Percentiles rank a stretch among this genome's conserved stretches.
Conservation (phyloP, 2,797 vertebrate species). For the Luscinia luscinia region DNA sequence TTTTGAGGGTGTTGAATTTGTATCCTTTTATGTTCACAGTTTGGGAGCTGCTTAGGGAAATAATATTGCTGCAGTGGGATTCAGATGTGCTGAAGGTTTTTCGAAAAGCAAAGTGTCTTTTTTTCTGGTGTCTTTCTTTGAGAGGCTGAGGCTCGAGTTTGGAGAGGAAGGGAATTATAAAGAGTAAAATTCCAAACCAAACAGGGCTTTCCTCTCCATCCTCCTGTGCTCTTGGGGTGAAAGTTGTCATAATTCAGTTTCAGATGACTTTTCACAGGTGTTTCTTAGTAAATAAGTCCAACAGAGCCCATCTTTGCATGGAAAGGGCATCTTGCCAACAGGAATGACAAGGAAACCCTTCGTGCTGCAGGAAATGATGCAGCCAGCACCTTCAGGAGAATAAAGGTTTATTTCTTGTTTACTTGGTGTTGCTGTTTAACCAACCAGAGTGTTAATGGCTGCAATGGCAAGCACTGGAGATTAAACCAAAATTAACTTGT, state of each 20-base stretch:
- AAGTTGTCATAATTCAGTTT: not conserved
- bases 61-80: not conserved
- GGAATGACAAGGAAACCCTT: not conserved
- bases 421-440: not conserved
- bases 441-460: not conserved
- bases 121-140: not conserved
- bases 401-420: not conserved
- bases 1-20: constrained; percentile 24
- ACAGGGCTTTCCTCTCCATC: not conserved
- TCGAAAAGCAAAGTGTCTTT: not conserved
- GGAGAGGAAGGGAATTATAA: not conserved
- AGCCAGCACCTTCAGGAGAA: not conserved
- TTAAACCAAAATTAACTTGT: constrained; percentile 14
- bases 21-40: constrained; percentile 61
- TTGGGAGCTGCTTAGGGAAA: constrained; percentile 45
- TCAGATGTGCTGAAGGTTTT: not conserved
- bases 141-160: not conserved
- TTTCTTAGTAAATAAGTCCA: not conserved
- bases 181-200: not conserved
- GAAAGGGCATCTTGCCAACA: not conserved
- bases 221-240: accelerated
- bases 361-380: not conserved
- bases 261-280: not conserved
- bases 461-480: not conserved
- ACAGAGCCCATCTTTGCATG: not conserved